Base-by-base conservation (phyloP, 2,888 invertebrate species). In the Eristalis arbustorum region DNA sequence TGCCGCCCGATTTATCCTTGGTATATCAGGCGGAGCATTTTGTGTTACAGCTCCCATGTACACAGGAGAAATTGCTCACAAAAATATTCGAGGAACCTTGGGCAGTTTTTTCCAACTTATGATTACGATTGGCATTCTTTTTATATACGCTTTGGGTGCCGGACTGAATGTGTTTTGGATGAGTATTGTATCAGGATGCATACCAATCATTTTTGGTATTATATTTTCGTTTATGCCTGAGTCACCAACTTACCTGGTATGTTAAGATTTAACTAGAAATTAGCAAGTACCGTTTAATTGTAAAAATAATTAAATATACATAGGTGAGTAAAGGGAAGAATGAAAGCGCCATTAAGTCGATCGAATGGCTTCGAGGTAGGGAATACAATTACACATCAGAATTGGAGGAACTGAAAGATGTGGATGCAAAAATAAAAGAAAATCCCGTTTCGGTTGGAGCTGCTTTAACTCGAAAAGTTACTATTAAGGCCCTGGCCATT, bases 51-150 rank as follows among this genome's bases (percentile, higher is more conserved):
- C 96, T 0, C 98, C 98, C 0, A 95, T 98, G 87, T 98, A 97
- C 91, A 96, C 96, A 5, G 96, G 95, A 59, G 98, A 98, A 93
- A 97, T 97, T 63, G 95, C 98, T 0, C 96, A 97, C 89, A 96
- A 96, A 89, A 95, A 96, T 31, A 95, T 97, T 89, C 94, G 98
- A 77, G 98, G 98, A 0, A 95, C 95, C 0, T 93, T 98, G 0
- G 98, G 98, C 3, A 96, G 97, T 67, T 97, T 96, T 90, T 97
- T 98, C 91, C 98, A 98, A 91, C 93, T 98, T 40, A 96, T 97
- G 95, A 94, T 98, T 77, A 96, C 96, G 0, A 91, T 96, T 14
- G 98, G 98, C 88, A 97, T 98, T 79, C 94, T 98, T 0, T 94
- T 96, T 84, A 94, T 96, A 0, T 98, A 98, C 91, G 92, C 94